Conservation (phyloP, 2,888 invertebrate species). For the Criorhina ranunculi region DNA sequence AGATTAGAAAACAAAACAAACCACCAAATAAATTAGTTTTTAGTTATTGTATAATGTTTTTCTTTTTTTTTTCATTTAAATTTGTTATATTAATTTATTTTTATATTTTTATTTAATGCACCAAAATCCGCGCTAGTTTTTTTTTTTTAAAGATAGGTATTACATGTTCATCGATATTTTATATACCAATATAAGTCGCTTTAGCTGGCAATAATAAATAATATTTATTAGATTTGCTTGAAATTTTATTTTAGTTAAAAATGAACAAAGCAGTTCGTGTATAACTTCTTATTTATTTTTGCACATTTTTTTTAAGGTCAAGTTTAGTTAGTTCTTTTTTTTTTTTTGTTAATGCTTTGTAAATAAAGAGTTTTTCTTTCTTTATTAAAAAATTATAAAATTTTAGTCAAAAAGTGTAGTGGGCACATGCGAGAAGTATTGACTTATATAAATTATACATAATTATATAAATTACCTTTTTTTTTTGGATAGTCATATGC, state of each 20-base stretch:
- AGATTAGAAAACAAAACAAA: not conserved
- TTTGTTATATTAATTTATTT: not conserved
- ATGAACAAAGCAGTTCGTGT: constrained; percentile 25
- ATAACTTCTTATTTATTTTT: constrained; percentile 31
- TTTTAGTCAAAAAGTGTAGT: constrained; percentile 71
- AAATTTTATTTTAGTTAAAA: constrained; percentile 54
- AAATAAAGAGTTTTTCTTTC: constrained; percentile 44
- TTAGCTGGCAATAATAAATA: constrained; percentile 55
- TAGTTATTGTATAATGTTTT: too few relatives aligned
- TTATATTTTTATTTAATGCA: constrained; percentile 11
- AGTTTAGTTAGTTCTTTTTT: constrained; percentile 31
- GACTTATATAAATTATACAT: constrained; percentile 31
- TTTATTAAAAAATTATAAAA: constrained; percentile 14
- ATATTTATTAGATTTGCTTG: constrained; percentile 56
- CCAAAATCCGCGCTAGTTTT: constrained; percentile 21
- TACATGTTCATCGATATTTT: not conserved
- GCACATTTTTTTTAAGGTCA: constrained; percentile 34
- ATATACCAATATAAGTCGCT: constrained; percentile 28
- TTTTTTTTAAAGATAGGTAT: not conserved
- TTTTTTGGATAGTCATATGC: constrained; percentile 65
- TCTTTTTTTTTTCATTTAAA: not conserved
- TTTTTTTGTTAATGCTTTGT: constrained; percentile 62
- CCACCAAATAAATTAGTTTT: not conserved
- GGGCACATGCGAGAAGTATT: constrained; percentile 75
- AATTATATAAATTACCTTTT: constrained; percentile 36